A percentile compares a stretch with the other conserved stretches of the same genome.
phyloP scores from a whole-genome alignment of 2,888 invertebrate species.

The Meiosimyza platycephala region DNA sequence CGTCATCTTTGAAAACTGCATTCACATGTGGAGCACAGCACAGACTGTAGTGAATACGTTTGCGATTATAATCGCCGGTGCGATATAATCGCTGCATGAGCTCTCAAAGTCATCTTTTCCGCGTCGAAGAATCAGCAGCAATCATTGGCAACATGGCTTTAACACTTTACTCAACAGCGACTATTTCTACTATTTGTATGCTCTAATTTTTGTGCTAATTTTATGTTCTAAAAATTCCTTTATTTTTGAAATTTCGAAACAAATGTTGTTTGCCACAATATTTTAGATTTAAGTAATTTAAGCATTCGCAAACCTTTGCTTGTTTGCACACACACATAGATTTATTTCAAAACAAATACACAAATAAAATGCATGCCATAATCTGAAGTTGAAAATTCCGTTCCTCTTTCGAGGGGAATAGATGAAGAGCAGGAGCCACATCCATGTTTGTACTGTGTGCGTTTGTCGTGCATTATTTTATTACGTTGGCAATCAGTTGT shows the following conservation, averaged over 20 bases:
- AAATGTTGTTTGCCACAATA: too few relatives aligned
- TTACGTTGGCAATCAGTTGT: constrained; percentile 47
- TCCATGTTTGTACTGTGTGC: too few relatives aligned
- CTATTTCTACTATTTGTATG: background rate
- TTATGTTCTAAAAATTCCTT: too few relatives aligned
- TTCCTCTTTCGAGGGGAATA: too few relatives aligned
- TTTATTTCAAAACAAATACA: too few relatives aligned
- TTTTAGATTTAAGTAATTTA: too few relatives aligned
- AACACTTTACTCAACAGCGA: background rate
- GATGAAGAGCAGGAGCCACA: too few relatives aligned
- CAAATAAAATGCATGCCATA: too few relatives aligned
- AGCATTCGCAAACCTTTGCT: too few relatives aligned
- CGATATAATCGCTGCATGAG: constrained; percentile 36
- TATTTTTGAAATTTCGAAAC: too few relatives aligned
- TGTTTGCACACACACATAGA: too few relatives aligned
- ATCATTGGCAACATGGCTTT: background rate
- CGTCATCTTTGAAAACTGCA: constrained; percentile 32
- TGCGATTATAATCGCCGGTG: constrained; percentile 52
- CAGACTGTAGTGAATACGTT: constrained; percentile 50
- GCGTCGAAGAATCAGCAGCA: background rate
- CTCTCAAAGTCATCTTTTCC: background rate
- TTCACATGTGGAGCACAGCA: constrained; percentile 53
- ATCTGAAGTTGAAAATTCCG: too few relatives aligned
- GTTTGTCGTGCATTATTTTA: constrained; percentile 47
- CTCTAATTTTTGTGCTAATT: background rate